Percentiles rank a stretch among this genome's conserved stretches.
Evolutionary conservation across 2,797 vertebrate genomes (phyloP).

Genomic region (Rhynchonycteris naso): DNA sequence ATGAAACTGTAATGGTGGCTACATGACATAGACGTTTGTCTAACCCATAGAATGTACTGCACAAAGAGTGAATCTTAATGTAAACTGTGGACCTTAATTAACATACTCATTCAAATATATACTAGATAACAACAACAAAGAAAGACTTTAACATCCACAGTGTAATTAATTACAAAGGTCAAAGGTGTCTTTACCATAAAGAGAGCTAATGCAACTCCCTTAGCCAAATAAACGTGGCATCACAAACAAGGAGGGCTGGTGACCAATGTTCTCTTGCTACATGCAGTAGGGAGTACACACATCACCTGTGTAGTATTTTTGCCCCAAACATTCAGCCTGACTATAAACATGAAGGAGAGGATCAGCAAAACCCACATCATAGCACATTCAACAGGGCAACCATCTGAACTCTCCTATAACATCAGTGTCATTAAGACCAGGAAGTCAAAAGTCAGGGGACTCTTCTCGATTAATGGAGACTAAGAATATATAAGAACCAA

Average conservation of each 20-base stretch:
- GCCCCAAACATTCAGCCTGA: background rate
- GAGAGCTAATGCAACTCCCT: background rate
- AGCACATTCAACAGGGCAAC: background rate
- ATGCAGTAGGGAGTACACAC: too few relatives aligned
- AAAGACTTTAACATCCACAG: background rate
- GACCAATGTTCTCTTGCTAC: fast-evolving
- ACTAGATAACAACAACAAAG: background rate
- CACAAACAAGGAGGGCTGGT: background rate
- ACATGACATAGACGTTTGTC: background rate
- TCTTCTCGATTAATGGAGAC: background rate
- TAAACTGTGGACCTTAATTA: background rate
- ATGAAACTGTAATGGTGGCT: background rate
- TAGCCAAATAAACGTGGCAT: background rate
- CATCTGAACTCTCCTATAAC: background rate
- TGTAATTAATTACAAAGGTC: background rate
- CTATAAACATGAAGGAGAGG: background rate
- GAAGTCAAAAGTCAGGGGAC: background rate
- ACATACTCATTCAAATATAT: background rate
- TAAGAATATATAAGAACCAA: background rate
- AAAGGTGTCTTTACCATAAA: background rate
- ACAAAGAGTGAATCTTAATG: background rate
- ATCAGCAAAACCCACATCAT: background rate
- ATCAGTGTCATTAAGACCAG: background rate
- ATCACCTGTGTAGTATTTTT: background rate
- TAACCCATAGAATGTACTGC: background rate